Evolutionary conservation across 2,888 invertebrate genomes (phyloP), one percentile per base, ranked within the genome.

Genomic region (Thymelicus lineola): DNA sequence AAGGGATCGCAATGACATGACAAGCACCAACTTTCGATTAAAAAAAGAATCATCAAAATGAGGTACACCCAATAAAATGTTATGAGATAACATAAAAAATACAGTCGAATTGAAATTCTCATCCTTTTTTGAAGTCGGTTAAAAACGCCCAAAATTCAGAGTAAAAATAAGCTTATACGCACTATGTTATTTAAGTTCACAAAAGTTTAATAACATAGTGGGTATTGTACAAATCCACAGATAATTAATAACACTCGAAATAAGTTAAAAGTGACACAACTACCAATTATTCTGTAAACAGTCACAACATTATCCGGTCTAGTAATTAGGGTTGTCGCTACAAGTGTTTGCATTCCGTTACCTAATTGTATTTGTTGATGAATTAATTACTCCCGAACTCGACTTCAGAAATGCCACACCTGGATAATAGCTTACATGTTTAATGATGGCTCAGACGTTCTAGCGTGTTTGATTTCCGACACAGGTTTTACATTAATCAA

Each of bases 341-440:
- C 66, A 66, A 66, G 48, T 66, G 58, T 66, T 59, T 66, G 66
- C 48, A 48, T 50, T 50, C 6, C 10, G 66, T 66, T 50, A 48
- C 59, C 66, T 66, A 66, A 66, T 66, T 66, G 59, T 66, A 66
- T 66, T 66, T 66, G 66, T 66, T 59, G 59, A 66, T 59, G 66
- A 50, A 66, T 66, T 59, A 66, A 66, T 59, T 59, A 66, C 66
- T 50, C 12, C 57, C 57, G 50, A 66, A 59, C 59, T 59, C 50
- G 59, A 10, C 46, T 20, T 6, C n/a, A 28, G 42, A 46, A 61
- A n/a, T 38, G 9, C 60, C 60, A n/a, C 46, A 65, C 65, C 65
- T 66, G 48, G 63, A 38, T 53, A 58, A 66, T 48, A 36, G 36
- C 42, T 38, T 48, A 57, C 46, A 61, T 61, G 61, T 59, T 61